Evolutionary conservation across 2,797 vertebrate species (phyloP).

Genomic region (Adelosebastes latens): DNA sequence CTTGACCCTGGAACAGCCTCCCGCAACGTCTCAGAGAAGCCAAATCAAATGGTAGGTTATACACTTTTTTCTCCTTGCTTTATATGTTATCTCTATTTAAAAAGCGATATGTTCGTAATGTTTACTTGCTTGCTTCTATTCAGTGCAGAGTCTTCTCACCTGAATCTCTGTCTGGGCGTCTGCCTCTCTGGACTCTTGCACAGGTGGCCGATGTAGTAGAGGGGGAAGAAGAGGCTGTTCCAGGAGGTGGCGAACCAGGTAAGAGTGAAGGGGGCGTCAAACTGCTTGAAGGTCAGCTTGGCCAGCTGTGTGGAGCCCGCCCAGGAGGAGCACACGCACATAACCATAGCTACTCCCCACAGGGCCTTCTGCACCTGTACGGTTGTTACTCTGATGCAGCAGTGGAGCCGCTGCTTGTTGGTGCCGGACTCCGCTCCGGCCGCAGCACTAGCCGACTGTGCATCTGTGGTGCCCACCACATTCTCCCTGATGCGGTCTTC

Average conservation of each 20-base stretch:
- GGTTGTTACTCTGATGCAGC: constrained; percentile 85
- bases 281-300: constrained; percentile 91
- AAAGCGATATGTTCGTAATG: not conserved
- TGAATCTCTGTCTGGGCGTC: constrained; percentile 91
- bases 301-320: constrained; percentile 94
- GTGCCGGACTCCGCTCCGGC: constrained; percentile 77
- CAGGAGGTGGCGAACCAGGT: constrained; percentile 97
- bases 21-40: not conserved
- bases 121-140: not conserved
- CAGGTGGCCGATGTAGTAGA: constrained; percentile 93
- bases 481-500: constrained; percentile 89
- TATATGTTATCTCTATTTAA: not conserved
- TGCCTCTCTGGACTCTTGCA: constrained; percentile 93
- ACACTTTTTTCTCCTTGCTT: not conserved
- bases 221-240: constrained; percentile 96
- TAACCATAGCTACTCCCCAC: constrained; percentile 91
- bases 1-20: not conserved
- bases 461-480: constrained; percentile 85
- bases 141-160: constrained; percentile 78
- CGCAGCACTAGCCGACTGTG: constrained; percentile 78
- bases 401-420: constrained; percentile 75
- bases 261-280: constrained; percentile 94
- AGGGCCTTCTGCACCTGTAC: constrained; percentile 87
- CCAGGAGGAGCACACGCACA: constrained; percentile 95
- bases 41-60: not conserved